Evolutionary conservation across 2,797 vertebrate genomes (phyloP), one percentile per base, ranked within the genome.

Genomic region (Chaetodon trifasciatus): DNA sequence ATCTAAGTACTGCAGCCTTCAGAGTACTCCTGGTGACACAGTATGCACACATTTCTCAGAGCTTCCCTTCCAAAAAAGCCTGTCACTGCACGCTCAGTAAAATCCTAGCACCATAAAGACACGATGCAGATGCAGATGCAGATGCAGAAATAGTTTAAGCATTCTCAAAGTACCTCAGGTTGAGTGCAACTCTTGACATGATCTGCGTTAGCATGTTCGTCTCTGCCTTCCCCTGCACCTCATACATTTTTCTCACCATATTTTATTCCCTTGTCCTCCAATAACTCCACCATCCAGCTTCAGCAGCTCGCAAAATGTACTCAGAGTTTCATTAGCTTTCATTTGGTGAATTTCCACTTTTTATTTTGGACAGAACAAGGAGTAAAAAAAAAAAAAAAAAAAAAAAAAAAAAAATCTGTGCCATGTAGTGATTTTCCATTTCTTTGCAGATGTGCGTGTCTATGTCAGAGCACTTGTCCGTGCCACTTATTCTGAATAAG

Each of bases 301-400:
- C 66, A 70, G 55, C 70, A 60, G 50, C 61, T 76, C 19, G 5
- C 49, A 72, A 74, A 79, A 68, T 21, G 12, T 61, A 44, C 69
- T 76, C 32, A 13, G 44, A 5, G 10, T 76, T 76, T 83, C 73
- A 66, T 71, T 50, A 39, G 40, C 49, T 83, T 77, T 84, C 16
- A 77, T 81, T 84, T 84, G n/a, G 62, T 79, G 53, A 3, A 70
- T 78, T 67, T 82, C 72, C 70, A 81, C 63, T 63, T 86, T 72
- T 75, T 57, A 42, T 57, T 76, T 69, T 52, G 44, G 66, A 40
- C 44, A 42, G 19, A 76, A 72, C 37, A 40, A 24, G 44, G 56
- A 72, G 17, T 53, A 44, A 75, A 58, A 62, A 44, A 75, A 58
- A 62, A 44, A 75, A 58, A 62, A 44, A 75, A 58, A 62, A 44